Evolutionary conservation across 2,888 invertebrate species (phyloP).

Genomic region (Argyresthia albistria): DNA sequence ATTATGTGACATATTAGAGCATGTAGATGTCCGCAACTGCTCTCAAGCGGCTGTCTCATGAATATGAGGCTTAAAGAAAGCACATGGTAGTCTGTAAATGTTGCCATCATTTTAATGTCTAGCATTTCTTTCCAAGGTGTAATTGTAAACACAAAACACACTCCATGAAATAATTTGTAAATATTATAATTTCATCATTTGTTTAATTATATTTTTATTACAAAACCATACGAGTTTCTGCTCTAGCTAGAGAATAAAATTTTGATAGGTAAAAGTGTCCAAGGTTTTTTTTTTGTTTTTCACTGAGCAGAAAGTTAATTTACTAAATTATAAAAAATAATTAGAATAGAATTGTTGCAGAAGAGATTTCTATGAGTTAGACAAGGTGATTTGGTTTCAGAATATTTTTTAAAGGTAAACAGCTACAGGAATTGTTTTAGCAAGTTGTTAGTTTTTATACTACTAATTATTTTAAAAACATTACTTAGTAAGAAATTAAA

Average conservation of each 20-base stretch:
- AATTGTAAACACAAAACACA: no score
- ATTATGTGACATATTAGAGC: no score
- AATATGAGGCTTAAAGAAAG: no score
- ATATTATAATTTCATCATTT: no score
- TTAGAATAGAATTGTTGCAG: neutral
- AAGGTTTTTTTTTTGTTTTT: conserved; percentile 1
- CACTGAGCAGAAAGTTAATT: neutral
- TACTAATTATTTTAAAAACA: conserved; percentile 44
- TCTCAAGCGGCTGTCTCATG: no score
- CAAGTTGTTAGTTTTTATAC: conserved; percentile 47
- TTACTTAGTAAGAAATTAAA: conserved; percentile 50
- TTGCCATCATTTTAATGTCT: no score
- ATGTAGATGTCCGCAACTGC: no score
- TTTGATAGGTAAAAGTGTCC: neutral
- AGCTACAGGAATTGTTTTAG: conserved; percentile 42
- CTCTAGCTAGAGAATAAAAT: neutral
- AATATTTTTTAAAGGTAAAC: conserved; percentile 39
- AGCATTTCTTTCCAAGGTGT: no score
- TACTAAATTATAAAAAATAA: neutral
- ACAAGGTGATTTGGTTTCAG: conserved; percentile 41
- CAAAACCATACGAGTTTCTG: neutral
- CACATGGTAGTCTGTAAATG: no score
- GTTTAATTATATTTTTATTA: neutral
- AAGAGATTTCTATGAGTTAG: neutral
- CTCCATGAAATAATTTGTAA: no score